Evolutionary conservation across 2,888 invertebrate species (phyloP).

Genomic region (Leptinotarsa haldemani): DNA sequence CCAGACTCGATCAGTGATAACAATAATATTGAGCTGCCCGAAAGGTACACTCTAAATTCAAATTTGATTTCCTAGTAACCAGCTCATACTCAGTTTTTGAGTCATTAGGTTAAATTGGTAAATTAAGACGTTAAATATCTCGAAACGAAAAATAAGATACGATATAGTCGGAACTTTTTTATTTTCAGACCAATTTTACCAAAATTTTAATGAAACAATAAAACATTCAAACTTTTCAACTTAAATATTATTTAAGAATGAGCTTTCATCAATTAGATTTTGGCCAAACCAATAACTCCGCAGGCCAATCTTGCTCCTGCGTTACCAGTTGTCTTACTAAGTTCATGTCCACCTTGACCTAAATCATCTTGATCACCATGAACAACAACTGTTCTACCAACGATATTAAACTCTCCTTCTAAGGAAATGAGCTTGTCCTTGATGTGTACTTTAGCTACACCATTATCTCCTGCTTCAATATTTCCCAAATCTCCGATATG

Average conservation of each 20-base stretch:
- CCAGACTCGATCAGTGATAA: too few species aligned
- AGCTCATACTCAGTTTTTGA: too few species aligned
- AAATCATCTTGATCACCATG: slow-evolving; percentile 95
- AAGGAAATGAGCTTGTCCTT: slow-evolving; percentile 75
- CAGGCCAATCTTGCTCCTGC: slow-evolving; percentile 92
- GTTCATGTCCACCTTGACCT: slow-evolving; percentile 91
- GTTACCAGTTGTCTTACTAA: slow-evolving; percentile 94
- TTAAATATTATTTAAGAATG: slow-evolving; percentile 4
- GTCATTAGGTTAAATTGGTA: neutral
- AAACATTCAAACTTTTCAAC: neutral
- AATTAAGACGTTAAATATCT: neutral
- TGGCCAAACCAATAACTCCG: slow-evolving; percentile 85
- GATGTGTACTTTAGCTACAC: slow-evolving; percentile 76
- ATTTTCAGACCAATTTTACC: neutral
- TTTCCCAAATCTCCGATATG: slow-evolving; percentile 89
- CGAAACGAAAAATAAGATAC: neutral
- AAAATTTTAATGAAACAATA: neutral
- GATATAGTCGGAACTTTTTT: neutral
- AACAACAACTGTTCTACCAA: slow-evolving; percentile 89
- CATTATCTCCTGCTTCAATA: slow-evolving; percentile 73
- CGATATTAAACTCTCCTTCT: slow-evolving; percentile 78
- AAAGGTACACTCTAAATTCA: too few species aligned
- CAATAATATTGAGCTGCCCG: too few species aligned
- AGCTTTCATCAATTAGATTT: slow-evolving; percentile 55
- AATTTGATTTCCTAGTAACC: too few species aligned